phyloP scores from a whole-genome alignment of 1,140 invertebrate genomes.

The Anagrus nilaparvatae region DNA sequence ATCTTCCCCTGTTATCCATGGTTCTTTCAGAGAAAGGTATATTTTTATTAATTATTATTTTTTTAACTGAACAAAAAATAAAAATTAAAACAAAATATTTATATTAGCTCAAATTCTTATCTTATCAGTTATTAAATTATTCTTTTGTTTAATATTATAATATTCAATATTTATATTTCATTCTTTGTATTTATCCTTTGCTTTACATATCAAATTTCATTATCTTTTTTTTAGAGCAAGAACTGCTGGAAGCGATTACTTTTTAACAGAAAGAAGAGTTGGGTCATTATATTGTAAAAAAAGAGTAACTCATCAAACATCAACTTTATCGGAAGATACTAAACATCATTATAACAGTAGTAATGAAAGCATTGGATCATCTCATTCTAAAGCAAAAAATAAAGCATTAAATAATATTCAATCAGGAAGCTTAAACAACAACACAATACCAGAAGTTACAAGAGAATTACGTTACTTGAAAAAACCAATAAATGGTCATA shows the following conservation, averaged over 20 bases:
- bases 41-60: constrained; percentile 11
- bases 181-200: too few relatives aligned
- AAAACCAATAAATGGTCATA: constrained; percentile 47
- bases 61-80: too few relatives aligned
- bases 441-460: constrained; percentile 37
- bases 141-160: too few relatives aligned
- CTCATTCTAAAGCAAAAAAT: constrained; percentile 34
- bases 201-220: too few relatives aligned
- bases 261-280: constrained; percentile 44
- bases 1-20: constrained; percentile 32
- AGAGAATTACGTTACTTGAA: constrained; percentile 38
- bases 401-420: constrained; percentile 31
- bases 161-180: too few relatives aligned
- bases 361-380: constrained; percentile 55
- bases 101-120: too few relatives aligned
- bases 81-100: too few relatives aligned
- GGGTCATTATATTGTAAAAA: constrained; percentile 43
- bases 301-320: constrained; percentile 43
- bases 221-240: constrained; percentile 42
- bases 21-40: constrained; percentile 54
- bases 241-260: constrained; percentile 48
- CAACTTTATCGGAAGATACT: constrained; percentile 45
- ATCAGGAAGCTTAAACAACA: constrained; percentile 27
- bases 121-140: too few relatives aligned
- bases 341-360: constrained; percentile 59